A percentile compares a stretch with the other conserved stretches of the same genome.
phyloP scores from a whole-genome alignment of 2,888 invertebrate species.

The Hofmannophila pseudospretella region DNA sequence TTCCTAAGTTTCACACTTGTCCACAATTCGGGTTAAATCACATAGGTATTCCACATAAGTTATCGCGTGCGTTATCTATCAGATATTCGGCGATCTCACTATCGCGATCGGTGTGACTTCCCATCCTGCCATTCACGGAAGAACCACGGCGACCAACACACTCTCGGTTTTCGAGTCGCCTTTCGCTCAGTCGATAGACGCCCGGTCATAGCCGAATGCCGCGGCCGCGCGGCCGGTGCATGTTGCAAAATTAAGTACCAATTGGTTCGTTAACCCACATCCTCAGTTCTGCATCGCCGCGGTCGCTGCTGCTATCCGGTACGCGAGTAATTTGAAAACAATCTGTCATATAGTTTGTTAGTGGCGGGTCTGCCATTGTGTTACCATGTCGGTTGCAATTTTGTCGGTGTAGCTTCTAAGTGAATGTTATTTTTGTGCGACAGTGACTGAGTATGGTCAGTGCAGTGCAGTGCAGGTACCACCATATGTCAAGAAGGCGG shows the following conservation, averaged over 20 bases:
- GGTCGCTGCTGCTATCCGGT: constrained; percentile 36
- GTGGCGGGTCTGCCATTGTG: neutral
- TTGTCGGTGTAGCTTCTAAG: neutral
- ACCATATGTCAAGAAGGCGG: neutral
- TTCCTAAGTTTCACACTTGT: too few species aligned
- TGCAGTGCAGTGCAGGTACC: constrained; percentile 11
- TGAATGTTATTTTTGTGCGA: neutral
- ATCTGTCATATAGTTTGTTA: constrained; percentile 14
- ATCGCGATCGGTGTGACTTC: constrained; percentile 47
- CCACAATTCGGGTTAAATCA: constrained; percentile 10
- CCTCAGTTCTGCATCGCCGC: constrained; percentile 32
- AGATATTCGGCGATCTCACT: constrained; percentile 59
- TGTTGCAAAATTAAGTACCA: constrained; percentile 64
- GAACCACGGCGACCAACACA: constrained; percentile 56
- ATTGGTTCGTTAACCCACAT: constrained; percentile 65
- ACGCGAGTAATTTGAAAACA: constrained; percentile 45
- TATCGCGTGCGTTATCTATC: constrained; percentile 69
- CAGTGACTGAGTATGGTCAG: constrained; percentile 14
- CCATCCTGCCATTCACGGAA: constrained; percentile 64
- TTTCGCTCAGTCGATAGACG: constrained; percentile 46
- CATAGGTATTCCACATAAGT: constrained; percentile 28
- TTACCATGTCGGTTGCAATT: neutral
- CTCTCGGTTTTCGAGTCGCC: constrained; percentile 65
- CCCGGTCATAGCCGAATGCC: constrained; percentile 50
- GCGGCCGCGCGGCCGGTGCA: constrained; percentile 44